Base-by-base conservation (phyloP, 2,888 invertebrate species). In the Epirrhoe tristata region DNA sequence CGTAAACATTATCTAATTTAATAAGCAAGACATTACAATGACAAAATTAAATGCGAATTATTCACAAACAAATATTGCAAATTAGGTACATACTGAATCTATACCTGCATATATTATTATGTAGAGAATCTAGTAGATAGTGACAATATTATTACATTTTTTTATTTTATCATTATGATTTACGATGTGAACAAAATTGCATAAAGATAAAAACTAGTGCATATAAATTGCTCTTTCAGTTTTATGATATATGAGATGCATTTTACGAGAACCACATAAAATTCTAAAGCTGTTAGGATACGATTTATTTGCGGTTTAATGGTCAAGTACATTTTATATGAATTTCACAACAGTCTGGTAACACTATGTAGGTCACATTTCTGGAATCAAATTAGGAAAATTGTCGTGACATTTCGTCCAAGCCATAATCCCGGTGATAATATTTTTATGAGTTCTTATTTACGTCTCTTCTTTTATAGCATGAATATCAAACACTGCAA, bases 401-500 rank as follows among this genome's bases (percentile, higher is more conserved):
- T 52, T 55, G 56, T 66, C 54, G 58, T 54, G 58, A 58, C 67
- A 63, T 63, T 60, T 63, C 63, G 14, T 58, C 46, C 63, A 48
- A 61, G 64, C 66, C 58, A 65, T 67, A 71, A 74, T 68, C 51
- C 66, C 48, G 17, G 71, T 63, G 56, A 70, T 74, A 70, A 71
- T 63, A 69, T 72, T 71, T 69, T 72, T 71, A 72, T 36, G 71
- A 62, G 57, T 57, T 58, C 63, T 16, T 69, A 69, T 73, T 74
- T 69, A 74, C 62, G 53, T 57, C 63, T 62, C 54, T 56, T 61
- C 59, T 70, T 63, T 72, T 72, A 72, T 70, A 59, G 67, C 74
- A 61, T 61, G 70, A 72, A 74, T 72, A 74, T 69, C 69, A 67
- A 72, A 74, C 71, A 69, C 50, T 69, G 58, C 67, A 71, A 72